phyloP scores from a whole-genome alignment of 2,888 invertebrate genomes.

The Chamaedrilus cognettii region DNA sequence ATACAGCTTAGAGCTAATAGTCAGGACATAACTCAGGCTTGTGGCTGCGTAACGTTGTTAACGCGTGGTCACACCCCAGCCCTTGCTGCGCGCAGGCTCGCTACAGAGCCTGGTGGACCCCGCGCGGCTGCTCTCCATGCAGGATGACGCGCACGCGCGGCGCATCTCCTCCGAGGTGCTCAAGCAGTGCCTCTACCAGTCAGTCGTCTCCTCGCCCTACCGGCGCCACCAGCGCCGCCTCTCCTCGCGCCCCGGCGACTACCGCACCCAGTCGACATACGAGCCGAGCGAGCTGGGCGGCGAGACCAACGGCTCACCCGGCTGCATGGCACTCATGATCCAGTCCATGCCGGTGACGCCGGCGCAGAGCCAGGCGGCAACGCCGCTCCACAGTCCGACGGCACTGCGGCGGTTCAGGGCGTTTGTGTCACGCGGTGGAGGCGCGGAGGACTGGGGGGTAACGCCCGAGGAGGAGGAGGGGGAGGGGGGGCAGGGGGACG shows the following conservation, averaged over 20 bases:
- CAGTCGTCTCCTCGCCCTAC: constrained; percentile 21
- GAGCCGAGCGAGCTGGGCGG: no score
- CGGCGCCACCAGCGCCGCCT: constrained; percentile 20
- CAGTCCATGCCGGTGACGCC: constrained; percentile 38
- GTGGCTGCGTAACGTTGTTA: no score
- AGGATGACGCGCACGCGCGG: constrained; percentile 36
- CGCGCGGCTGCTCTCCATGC: constrained; percentile 33
- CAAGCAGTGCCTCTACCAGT: constrained; percentile 38
- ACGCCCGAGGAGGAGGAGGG: constrained; percentile 27
- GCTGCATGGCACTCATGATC: no score
- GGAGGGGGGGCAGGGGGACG: neutral
- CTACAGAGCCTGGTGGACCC: constrained; percentile 32
- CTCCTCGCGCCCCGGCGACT: constrained; percentile 2
- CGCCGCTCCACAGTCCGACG: constrained; percentile 35
- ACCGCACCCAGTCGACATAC: neutral
- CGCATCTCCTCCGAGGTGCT: constrained; percentile 36
- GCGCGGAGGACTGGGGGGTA: constrained; percentile 18
- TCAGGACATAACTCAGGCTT: no score
- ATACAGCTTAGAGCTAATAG: no score
- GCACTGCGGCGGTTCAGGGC: constrained; percentile 26
- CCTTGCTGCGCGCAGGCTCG: no score
- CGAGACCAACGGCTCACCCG: no score
- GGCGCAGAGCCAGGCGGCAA: constrained; percentile 30
- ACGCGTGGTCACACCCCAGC: no score
- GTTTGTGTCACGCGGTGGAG: constrained; percentile 31